These are phyloP conservation scores for Brienomyrus brachyistius DNA, from an alignment of 2,113 vertebrate genomes.

Conservation along the genomic window DNA sequence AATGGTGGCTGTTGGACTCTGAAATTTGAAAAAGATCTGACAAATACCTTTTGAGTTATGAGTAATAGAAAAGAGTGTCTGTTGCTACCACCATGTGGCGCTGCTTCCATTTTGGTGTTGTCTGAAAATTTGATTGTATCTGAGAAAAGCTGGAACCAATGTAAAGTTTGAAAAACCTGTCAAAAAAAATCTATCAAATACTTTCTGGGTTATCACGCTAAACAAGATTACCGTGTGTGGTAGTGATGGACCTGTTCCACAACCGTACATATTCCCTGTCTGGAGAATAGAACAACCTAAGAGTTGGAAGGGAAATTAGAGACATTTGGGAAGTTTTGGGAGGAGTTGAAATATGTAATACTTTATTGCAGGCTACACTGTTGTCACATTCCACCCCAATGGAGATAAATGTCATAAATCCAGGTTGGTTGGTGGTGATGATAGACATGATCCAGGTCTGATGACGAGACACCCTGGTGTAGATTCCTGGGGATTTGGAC, in stretches of 20 bases:
- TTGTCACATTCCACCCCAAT: constrained; percentile 41
- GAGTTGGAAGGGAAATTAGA: not conserved
- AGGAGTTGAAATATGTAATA: not conserved
- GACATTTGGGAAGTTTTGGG: not conserved
- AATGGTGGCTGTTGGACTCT: constrained; percentile 1
- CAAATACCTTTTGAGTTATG: not conserved
- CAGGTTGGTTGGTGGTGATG: constrained; percentile 24
- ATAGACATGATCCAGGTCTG: constrained; percentile 61
- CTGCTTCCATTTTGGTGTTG: not conserved
- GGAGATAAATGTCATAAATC: constrained; percentile 41
- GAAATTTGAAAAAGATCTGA: not conserved
- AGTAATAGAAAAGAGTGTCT: not conserved
- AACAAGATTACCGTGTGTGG: not conserved
- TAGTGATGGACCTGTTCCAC: not conserved
- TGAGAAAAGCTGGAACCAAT: not conserved
- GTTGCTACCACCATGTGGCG: not conserved
- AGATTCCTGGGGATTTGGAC: constrained; percentile 70
- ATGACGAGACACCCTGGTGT: constrained; percentile 64
- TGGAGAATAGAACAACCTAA: not conserved
- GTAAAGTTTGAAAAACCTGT: not conserved
- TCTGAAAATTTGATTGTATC: not conserved
- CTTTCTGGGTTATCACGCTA: not conserved
- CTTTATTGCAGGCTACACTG: not conserved
- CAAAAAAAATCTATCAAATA: not conserved
- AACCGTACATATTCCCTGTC: not conserved